A percentile compares a stretch with the other conserved stretches of the same genome.
These are phyloP conservation scores for Ctenopoma multispine DNA, from an alignment of 2,797 vertebrate species.

Conservation along the genomic window DNA sequence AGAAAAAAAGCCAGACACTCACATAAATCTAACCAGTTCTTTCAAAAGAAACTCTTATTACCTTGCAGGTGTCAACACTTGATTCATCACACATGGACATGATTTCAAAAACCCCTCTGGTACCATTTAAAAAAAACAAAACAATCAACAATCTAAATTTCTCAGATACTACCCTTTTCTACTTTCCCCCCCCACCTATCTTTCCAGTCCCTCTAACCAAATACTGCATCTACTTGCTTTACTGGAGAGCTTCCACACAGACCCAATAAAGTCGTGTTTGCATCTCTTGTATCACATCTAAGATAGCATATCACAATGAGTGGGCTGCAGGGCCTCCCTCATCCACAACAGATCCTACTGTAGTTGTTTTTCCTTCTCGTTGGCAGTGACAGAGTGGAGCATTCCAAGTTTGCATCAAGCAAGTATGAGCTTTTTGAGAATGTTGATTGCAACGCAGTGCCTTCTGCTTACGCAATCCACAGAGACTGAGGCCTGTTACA, in stretches of 20 bases:
- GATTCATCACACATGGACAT: conserved; percentile 35
- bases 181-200: too few species aligned
- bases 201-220: conserved; percentile 45
- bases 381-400: conserved; percentile 56
- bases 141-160: conserved; percentile 55
- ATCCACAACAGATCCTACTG: conserved; percentile 62
- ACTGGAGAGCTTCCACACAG: conserved; percentile 57
- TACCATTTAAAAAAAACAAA: too few species aligned
- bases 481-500: conserved; percentile 47
- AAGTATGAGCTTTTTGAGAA: conserved; percentile 62
- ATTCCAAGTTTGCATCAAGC: conserved; percentile 67
- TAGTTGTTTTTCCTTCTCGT: conserved; percentile 52
- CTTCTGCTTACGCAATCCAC: conserved; percentile 41
- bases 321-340: conserved; percentile 63
- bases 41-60: conserved; percentile 43
- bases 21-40: conserved; percentile 42
- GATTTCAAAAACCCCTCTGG: conserved; percentile 45
- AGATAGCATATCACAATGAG: conserved; percentile 68
- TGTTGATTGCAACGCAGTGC: conserved; percentile 47
- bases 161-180: conserved; percentile 11
- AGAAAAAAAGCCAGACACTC: background rate
- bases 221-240: conserved; percentile 41
- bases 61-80: conserved; percentile 44
- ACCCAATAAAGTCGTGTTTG: conserved; percentile 52
- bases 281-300: conserved; percentile 66